Evolutionary conservation across 2,888 invertebrate species (phyloP).

Genomic region (Hypomecis punctinalis): DNA sequence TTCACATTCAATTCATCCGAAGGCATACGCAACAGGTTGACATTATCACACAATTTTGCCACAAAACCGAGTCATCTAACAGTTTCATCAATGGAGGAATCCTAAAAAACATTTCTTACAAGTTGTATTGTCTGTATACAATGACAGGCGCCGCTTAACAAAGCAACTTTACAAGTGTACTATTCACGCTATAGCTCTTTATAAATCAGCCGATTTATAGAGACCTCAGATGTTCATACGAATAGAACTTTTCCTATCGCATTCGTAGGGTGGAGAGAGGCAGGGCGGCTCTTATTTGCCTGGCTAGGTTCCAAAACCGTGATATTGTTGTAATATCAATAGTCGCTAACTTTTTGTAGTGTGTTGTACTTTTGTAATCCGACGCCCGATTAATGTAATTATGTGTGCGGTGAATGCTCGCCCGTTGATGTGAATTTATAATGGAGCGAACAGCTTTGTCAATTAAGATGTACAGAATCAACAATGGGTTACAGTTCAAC

Average conservation of each 20-base stretch:
- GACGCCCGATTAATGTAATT: conserved; percentile 76
- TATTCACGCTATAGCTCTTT: conserved; percentile 82
- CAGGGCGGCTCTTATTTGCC: conserved; percentile 57
- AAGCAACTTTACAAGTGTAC: conserved; percentile 82
- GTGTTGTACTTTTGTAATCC: conserved; percentile 74
- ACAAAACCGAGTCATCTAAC: conserved; percentile 76
- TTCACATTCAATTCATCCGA: conserved; percentile 60
- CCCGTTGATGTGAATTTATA: conserved; percentile 38
- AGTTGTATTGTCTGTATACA: conserved; percentile 82
- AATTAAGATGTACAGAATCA: conserved; percentile 26
- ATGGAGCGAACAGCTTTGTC: conserved; percentile 21
- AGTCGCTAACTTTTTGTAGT: conserved; percentile 79
- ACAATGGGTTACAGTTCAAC: conserved; percentile 7
- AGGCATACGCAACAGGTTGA: conserved; percentile 75
- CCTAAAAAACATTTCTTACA: conserved; percentile 84
- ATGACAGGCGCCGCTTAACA: conserved; percentile 81
- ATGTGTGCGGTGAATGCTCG: conserved; percentile 62
- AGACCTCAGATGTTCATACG: conserved; percentile 64
- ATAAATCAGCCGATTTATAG: conserved; percentile 72
- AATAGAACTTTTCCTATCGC: conserved; percentile 50
- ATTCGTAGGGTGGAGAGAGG: conserved; percentile 49
- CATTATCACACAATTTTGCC: conserved; percentile 71
- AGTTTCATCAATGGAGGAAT: conserved; percentile 80
- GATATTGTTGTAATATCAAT: conserved; percentile 83
- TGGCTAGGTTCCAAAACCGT: conserved; percentile 79